Evolutionary conservation across 2,797 vertebrate genomes (phyloP).

Genomic region (Channa striata): DNA sequence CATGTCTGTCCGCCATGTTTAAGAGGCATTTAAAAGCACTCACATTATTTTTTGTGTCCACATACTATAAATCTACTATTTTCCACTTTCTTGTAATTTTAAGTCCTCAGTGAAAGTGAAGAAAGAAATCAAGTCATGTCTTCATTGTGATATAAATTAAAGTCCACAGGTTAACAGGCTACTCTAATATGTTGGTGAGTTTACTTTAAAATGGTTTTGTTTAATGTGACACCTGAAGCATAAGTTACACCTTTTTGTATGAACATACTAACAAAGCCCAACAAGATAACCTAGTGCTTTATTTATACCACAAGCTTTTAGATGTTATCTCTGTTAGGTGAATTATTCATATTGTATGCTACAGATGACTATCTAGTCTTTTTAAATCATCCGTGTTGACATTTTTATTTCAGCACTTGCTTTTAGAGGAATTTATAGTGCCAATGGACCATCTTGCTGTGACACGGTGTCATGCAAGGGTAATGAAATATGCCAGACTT

Average conservation of each 20-base stretch:
- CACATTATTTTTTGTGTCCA: too few species aligned
- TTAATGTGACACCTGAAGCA: background rate
- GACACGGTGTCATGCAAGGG: slow-evolving; percentile 13
- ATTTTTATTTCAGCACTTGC: slow-evolving; percentile 28
- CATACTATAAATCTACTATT: too few species aligned
- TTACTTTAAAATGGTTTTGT: too few species aligned
- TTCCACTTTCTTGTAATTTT: too few species aligned
- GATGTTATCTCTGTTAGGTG: slow-evolving; percentile 29
- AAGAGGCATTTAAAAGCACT: too few species aligned
- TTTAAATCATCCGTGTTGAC: slow-evolving; percentile 40
- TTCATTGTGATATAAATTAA: background rate
- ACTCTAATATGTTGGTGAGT: too few species aligned
- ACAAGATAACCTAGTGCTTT: slow-evolving; percentile 12
- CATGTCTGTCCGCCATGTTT: too few species aligned
- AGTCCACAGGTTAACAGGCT: background rate
- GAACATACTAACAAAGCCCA: background rate
- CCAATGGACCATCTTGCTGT: slow-evolving; percentile 11
- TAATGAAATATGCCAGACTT: slow-evolving; percentile 28
- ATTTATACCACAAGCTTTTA: slow-evolving; percentile 49
- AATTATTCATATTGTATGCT: slow-evolving; percentile 42
- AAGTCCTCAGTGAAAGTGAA: background rate
- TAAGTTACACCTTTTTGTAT: background rate
- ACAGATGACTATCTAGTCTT: slow-evolving; percentile 15
- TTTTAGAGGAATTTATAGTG: slow-evolving; percentile 27
- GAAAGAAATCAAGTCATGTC: background rate